Percentiles rank a stretch among this genome's conserved stretches.
Evolutionary conservation across 2,888 invertebrate genomes (phyloP).

Genomic region (Chouioia cunea): DNA sequence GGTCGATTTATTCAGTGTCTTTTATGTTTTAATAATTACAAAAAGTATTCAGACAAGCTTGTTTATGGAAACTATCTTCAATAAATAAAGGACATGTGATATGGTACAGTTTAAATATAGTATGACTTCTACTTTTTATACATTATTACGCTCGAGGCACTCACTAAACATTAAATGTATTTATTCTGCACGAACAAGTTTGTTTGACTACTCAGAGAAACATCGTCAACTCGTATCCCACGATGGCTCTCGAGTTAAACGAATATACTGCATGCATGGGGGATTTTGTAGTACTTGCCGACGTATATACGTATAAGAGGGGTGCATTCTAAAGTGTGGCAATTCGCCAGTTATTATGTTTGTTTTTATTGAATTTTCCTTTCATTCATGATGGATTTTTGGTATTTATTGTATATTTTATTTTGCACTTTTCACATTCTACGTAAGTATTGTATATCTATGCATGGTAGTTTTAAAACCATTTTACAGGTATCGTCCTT

Average conservation of each 20-base stretch:
- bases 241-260: conserved; percentile 32
- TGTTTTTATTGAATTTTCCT: neutral
- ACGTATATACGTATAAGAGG: conserved; percentile 3
- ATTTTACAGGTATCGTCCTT: too few relatives aligned
- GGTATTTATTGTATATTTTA: neutral
- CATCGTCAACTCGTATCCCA: conserved; percentile 27
- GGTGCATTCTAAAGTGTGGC: conserved; percentile 24
- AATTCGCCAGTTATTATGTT: conserved; percentile 21
- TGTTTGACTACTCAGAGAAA: conserved; percentile 31
- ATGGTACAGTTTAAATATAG: too few relatives aligned
- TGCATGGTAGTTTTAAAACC: too few relatives aligned
- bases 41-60: too few relatives aligned
- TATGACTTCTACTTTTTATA: too few relatives aligned
- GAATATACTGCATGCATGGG: conserved; percentile 28
- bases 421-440: conserved; percentile 26
- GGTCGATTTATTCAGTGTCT: neutral
- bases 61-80: too few relatives aligned
- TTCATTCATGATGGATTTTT: neutral
- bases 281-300: conserved; percentile 18
- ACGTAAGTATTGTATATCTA: neutral
- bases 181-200: conserved; percentile 36
- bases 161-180: conserved; percentile 19
- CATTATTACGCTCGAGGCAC: conserved; percentile 9
- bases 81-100: too few relatives aligned
- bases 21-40: too few relatives aligned